A percentile compares a stretch with the other conserved stretches of the same genome.
Evolutionary conservation across 2,888 invertebrate species (phyloP).

Genomic region (Clostera curtula): DNA sequence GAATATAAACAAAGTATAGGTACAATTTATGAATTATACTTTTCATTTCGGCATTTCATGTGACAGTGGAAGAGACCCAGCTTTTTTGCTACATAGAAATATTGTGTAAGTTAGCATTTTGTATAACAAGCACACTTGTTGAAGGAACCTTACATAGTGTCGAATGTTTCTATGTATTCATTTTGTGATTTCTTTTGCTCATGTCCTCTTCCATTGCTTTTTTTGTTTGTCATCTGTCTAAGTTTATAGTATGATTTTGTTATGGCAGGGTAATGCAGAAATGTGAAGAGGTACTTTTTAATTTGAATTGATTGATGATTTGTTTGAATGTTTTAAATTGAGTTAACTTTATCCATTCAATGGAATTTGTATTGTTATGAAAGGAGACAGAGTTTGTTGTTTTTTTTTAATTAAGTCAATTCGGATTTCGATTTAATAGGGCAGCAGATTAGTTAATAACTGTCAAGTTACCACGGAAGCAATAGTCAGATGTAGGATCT

Average conservation of each 20-base stretch:
- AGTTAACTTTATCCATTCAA: slow-evolving; percentile 71
- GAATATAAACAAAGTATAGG: slow-evolving; percentile 74
- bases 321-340: slow-evolving; percentile 71
- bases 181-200: slow-evolving; percentile 70
- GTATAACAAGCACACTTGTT: slow-evolving; percentile 30
- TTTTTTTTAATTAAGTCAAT: slow-evolving; percentile 67
- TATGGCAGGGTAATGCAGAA: slow-evolving; percentile 73
- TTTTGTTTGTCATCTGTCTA: slow-evolving; percentile 64
- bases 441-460: slow-evolving; percentile 67
- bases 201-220: slow-evolving; percentile 70
- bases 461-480: slow-evolving; percentile 69
- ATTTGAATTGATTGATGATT: slow-evolving; percentile 55
- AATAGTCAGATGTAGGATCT: slow-evolving; percentile 68
- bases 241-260: slow-evolving; percentile 69
- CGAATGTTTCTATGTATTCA: slow-evolving; percentile 49
- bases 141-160: slow-evolving; percentile 46
- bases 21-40: slow-evolving; percentile 75
- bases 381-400: slow-evolving; percentile 67
- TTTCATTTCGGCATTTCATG: slow-evolving; percentile 71
- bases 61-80: slow-evolving; percentile 58
- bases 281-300: slow-evolving; percentile 71
- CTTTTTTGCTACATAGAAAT: slow-evolving; percentile 43
- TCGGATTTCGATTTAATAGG: slow-evolving; percentile 61
- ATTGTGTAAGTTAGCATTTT: slow-evolving; percentile 33
- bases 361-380: slow-evolving; percentile 71